Conservation (phyloP, 2,113 vertebrate species). For the Onychorhynchus coronatus region DNA sequence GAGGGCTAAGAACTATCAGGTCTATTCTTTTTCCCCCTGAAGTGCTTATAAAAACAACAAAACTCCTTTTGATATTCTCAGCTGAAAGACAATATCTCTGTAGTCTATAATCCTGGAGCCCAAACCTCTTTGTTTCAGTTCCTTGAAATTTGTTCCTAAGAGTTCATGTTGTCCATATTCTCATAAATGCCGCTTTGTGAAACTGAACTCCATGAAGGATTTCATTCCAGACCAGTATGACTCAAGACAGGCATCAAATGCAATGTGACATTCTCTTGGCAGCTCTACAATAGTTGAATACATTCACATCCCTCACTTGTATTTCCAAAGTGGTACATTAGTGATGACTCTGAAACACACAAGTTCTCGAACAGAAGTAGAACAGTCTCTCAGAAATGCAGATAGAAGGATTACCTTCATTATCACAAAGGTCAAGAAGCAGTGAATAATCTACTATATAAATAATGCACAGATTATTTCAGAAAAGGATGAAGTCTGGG, state of each 20-base stretch:
- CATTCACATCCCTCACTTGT: neutral
- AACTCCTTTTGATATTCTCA: neutral
- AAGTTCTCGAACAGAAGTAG: neutral
- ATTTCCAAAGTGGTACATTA: neutral
- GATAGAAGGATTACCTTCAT: neutral
- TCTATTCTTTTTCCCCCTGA: neutral
- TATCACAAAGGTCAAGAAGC: neutral
- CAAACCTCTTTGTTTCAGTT: neutral
- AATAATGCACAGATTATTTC: neutral
- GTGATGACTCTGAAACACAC: neutral
- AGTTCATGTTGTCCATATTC: neutral
- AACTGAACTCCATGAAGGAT: neutral
- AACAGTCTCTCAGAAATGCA: neutral
- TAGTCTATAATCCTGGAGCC: neutral
- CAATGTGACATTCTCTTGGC: neutral
- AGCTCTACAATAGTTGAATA: neutral
- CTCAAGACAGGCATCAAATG: neutral
- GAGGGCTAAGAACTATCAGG: neutral
- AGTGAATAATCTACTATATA: neutral
- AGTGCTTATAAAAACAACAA: neutral
- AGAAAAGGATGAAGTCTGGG: neutral
- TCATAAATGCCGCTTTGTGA: neutral
- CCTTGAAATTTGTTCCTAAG: neutral
- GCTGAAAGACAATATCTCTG: neutral
- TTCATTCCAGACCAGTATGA: neutral